phyloP scores from a whole-genome alignment of 1,140 invertebrate genomes.

The Drosophila equinoxialis region DNA sequence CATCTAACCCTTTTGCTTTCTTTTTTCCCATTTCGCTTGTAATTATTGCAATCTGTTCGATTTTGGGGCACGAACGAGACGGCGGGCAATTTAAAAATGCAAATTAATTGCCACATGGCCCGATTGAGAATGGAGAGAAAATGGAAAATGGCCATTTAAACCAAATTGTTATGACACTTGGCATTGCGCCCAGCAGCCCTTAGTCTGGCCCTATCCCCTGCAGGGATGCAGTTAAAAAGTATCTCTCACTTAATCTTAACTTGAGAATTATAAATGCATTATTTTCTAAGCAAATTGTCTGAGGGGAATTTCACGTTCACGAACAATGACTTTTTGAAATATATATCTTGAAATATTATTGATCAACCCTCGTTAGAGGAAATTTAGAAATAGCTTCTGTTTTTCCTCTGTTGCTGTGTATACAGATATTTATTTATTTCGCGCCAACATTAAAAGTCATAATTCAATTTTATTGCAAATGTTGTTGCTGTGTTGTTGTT shows the following conservation, averaged over 20 bases:
- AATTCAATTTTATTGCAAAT: slow-evolving; percentile 83
- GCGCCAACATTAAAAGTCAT: slow-evolving; percentile 80
- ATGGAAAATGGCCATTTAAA: slow-evolving; percentile 68
- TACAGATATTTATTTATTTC: slow-evolving; percentile 1
- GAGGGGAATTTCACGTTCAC: no score
- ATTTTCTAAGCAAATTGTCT: no score
- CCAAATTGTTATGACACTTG: slow-evolving; percentile 64
- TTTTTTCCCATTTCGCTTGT: slow-evolving; percentile 29
- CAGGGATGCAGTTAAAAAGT: background rate
- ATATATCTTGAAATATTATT: background rate
- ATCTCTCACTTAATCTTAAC: no score
- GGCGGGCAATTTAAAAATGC: slow-evolving; percentile 78
- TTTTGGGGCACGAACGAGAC: slow-evolving; percentile 65
- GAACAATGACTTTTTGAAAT: no score
- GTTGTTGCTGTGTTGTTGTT: slow-evolving; percentile 23
- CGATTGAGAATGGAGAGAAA: slow-evolving; percentile 41
- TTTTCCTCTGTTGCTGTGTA: background rate
- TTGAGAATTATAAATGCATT: no score
- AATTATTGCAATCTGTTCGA: slow-evolving; percentile 82
- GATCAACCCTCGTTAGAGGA: slow-evolving; percentile 1
- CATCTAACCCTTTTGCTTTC: slow-evolving; percentile 49
- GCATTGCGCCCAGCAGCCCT: background rate
- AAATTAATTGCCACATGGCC: slow-evolving; percentile 83
- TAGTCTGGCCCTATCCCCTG: no score
- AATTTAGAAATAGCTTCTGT: slow-evolving; percentile 43